Evolutionary conservation across 2,888 invertebrate genomes (phyloP).

Genomic region (Philaethria dido): DNA sequence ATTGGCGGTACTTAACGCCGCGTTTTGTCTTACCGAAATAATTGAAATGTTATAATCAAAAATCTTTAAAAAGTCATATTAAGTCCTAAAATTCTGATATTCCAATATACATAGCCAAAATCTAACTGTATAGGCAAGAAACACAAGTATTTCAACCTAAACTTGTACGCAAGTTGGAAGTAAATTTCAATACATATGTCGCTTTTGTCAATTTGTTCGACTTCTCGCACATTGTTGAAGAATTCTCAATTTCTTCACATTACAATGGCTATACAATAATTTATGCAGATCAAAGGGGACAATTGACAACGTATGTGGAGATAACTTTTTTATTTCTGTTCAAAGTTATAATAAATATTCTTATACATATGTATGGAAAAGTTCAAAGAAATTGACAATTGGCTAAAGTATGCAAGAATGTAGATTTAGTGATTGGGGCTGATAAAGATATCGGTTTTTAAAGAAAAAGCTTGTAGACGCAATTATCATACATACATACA

Average conservation of each 20-base stretch:
- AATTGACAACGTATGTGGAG: not conserved
- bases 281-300: constrained; percentile 8
- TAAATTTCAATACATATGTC: constrained; percentile 29
- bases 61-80: too few relatives aligned
- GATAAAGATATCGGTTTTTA: not conserved
- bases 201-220: constrained; percentile 26
- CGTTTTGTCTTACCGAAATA: too few relatives aligned
- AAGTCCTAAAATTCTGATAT: too few relatives aligned
- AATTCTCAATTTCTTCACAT: constrained; percentile 10
- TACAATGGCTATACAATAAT: constrained; percentile 12
- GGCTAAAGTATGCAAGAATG: not conserved
- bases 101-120: too few relatives aligned
- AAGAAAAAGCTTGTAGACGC: too few relatives aligned
- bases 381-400: not conserved
- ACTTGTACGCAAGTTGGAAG: constrained; percentile 24
- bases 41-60: too few relatives aligned
- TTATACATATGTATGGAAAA: not conserved
- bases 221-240: not conserved
- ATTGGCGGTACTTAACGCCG: too few relatives aligned
- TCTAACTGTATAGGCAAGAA: too few relatives aligned
- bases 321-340: constrained; percentile 11
- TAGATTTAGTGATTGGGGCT: not conserved
- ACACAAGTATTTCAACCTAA: too few relatives aligned
- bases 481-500: too few relatives aligned
- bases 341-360: not conserved